Percentiles rank a stretch among this genome's conserved stretches.
Conservation (phyloP, 2,888 invertebrate genomes). For the Eurois occulta region DNA sequence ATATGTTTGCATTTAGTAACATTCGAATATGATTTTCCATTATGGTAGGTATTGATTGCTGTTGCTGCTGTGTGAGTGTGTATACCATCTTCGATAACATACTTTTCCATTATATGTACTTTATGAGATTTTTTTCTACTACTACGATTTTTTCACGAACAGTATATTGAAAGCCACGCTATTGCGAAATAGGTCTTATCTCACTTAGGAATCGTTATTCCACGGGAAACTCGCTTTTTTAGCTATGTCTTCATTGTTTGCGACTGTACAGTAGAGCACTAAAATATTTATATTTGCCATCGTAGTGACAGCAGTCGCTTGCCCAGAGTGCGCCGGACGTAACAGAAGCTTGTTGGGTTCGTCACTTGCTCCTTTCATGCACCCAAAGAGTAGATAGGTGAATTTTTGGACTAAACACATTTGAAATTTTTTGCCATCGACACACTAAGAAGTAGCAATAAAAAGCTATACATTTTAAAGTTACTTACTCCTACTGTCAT, state of each 20-base stretch:
- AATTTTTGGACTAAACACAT: background rate
- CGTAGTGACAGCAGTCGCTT: background rate
- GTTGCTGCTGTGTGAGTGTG: background rate
- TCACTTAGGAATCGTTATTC: background rate
- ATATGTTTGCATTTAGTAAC: conserved; percentile 8
- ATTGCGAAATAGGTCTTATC: background rate
- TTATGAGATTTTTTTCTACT: background rate
- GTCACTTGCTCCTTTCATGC: background rate
- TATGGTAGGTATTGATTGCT: background rate
- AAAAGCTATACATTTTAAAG: background rate
- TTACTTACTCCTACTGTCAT: no score
- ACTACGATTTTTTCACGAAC: no score
- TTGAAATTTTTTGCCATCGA: background rate
- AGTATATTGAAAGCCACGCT: background rate
- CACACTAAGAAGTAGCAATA: background rate
- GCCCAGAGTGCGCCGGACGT: background rate
- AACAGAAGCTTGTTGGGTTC: background rate
- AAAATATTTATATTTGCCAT: background rate
- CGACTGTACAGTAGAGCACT: no score
- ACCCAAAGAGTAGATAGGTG: background rate
- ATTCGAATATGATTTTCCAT: background rate
- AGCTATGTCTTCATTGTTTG: background rate
- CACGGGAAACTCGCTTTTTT: background rate
- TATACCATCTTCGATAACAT: background rate
- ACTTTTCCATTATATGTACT: conserved; percentile 15